Percentiles rank a stretch among this genome's conserved stretches.
phyloP scores from a whole-genome alignment of 2,888 invertebrate species.

The Elysia crispata region DNA sequence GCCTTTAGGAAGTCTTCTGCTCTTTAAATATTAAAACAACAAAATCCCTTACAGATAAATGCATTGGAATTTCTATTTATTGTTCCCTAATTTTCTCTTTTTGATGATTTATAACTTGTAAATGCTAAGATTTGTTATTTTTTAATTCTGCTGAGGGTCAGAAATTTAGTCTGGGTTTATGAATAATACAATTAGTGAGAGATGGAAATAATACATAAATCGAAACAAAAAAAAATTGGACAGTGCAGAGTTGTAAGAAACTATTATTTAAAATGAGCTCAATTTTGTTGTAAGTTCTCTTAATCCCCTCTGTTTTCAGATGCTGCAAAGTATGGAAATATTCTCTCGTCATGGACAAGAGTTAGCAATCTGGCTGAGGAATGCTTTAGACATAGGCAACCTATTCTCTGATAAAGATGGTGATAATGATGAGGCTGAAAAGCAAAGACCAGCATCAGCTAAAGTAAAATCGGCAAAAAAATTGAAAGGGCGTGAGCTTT shows the following conservation, averaged over 20 bases:
- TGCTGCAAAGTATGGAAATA: slow-evolving; percentile 39
- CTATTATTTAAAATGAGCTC: too few relatives aligned
- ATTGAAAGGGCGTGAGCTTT: not conserved
- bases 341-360: slow-evolving; percentile 37
- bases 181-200: too few relatives aligned
- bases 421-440: not conserved
- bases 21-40: too few relatives aligned
- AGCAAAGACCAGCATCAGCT: not conserved
- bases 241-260: too few relatives aligned
- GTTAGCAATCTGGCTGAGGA: slow-evolving; percentile 21
- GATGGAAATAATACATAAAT: too few relatives aligned
- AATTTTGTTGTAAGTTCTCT: too few relatives aligned
- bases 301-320: slow-evolving; percentile 6
- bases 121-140: not conserved
- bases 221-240: too few relatives aligned
- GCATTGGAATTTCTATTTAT: too few relatives aligned
- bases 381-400: not conserved
- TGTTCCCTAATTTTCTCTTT: too few relatives aligned
- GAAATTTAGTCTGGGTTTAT: not conserved
- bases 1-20: too few relatives aligned
- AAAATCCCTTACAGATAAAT: too few relatives aligned
- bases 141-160: not conserved
- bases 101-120: not conserved
- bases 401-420: not conserved
- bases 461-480: too few relatives aligned